Conservation (phyloP, 2,797 vertebrate genomes). For the Staurois parvus region DNA sequence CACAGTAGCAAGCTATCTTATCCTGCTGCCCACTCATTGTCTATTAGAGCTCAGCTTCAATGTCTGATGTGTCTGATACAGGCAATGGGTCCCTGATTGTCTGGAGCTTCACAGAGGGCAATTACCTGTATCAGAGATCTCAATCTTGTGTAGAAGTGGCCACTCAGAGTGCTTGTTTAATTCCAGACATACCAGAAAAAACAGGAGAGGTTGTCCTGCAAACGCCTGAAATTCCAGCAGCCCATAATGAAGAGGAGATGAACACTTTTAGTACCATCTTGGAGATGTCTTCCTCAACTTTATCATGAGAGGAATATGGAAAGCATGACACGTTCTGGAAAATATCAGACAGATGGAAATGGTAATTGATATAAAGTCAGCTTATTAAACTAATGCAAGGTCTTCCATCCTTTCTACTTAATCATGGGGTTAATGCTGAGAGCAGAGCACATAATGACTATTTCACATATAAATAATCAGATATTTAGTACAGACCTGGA, state of each 20-base stretch:
- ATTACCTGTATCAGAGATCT: conserved; percentile 43
- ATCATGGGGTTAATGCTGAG: background rate
- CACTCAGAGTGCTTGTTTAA: conserved; percentile 12
- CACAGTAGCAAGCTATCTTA: conserved; percentile 32
- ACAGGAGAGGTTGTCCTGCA: background rate
- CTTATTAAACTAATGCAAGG: background rate
- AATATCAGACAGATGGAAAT: conserved; percentile 1
- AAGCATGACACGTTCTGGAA: conserved; percentile 23
- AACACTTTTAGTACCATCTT: conserved; percentile 17
- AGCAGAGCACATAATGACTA: background rate
- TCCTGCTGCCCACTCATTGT: conserved; percentile 20
- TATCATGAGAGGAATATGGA: conserved; percentile 29
- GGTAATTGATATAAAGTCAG: conserved; percentile 7
- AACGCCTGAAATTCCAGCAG: conserved; percentile 28
- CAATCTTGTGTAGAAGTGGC: conserved; percentile 37
- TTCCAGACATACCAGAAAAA: conserved; percentile 35
- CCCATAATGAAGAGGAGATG: conserved; percentile 16
- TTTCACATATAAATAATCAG: conserved; percentile 7
- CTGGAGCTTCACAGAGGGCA: conserved; percentile 21
- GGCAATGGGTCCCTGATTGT: conserved; percentile 10
- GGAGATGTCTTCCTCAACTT: conserved; percentile 21
- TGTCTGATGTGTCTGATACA: conserved; percentile 23
- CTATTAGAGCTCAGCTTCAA: background rate
- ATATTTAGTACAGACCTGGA: conserved; percentile 3
- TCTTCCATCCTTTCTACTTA: background rate